Base-by-base conservation (phyloP, 2,797 vertebrate species). In the Pseudopleuronectes americanus region DNA sequence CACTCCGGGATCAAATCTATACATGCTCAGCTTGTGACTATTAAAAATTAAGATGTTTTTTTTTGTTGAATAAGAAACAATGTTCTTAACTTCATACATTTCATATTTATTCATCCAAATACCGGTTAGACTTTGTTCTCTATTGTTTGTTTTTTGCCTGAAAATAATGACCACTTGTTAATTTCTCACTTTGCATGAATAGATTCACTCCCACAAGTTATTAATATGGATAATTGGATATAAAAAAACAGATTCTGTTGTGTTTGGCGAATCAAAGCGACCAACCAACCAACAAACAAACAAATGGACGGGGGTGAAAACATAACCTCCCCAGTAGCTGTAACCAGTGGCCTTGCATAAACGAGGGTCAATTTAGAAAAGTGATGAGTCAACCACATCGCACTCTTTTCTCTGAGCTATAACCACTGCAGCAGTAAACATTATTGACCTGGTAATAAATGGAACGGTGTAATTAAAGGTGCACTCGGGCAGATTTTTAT, bases 401-500 rank as follows among this genome's bases (percentile, higher is more conserved):
- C 4, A 21, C 19, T 43, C 68, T 41, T 51, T 70, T 23, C 23
- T 38, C 54, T 38, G 0, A 23, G 23, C 43, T 38, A 3, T 17
- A 28, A 65, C 49, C 36, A 33, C 17, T 36, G 3, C 23, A 26
- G 62, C 26, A 16, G 13, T 66, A 68, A 75, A 72, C 57, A 54
- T 12, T 33, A 58, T 13, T 41, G 17, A 57, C 57, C 4, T 28
- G 56, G 14, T 58, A 6, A 68, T 64, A 31, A 21, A 33, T 28
- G 26, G 4, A 5, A 49, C 6, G 7, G 23, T 59, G 14, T 33
- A 59, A 70, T 60, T 55, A 64, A 64, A 67, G 2, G 28, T n/a
- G 36, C 24, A 8, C 49, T 28, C 31, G 4, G 53, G 72, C 8
- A 47, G 57, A 55, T 76, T 71, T 59, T 59, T 57, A 69, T 69